phyloP scores from a whole-genome alignment of 2,113 vertebrate species.

The Bolborhynchus lineola region DNA sequence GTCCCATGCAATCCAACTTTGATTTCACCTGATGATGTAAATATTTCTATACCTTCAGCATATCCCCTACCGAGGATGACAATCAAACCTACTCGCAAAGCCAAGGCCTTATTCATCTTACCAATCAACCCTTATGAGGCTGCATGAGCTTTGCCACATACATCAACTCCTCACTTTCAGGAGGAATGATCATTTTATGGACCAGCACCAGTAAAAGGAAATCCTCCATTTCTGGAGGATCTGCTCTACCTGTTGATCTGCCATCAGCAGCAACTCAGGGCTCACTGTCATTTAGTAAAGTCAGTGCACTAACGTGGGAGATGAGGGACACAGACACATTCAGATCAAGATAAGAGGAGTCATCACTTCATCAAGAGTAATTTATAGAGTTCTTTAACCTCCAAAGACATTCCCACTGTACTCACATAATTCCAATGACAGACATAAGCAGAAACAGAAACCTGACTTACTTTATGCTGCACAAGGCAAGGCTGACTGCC shows the following conservation, averaged over 20 bases:
- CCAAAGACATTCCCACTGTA: neutral
- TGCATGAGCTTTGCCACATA: neutral
- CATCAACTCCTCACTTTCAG: accelerated
- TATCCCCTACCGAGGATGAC: neutral
- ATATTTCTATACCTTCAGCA: accelerated
- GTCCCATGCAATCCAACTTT: neutral
- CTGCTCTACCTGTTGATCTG: neutral
- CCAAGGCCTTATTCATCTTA: neutral
- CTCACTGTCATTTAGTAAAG: neutral
- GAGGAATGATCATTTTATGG: neutral
- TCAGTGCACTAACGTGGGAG: neutral
- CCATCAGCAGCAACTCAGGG: neutral
- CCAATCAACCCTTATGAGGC: accelerated
- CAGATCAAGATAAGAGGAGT: no score
- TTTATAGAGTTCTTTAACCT: neutral
- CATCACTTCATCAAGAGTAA: neutral
- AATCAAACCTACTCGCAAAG: neutral
- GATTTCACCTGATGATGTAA: neutral
- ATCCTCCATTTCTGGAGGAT: neutral
- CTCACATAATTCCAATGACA: accelerated
- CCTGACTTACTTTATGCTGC: neutral
- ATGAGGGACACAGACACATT: neutral
- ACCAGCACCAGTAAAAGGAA: neutral
- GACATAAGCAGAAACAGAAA: neutral
- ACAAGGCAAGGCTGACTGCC: accelerated